Conservation (phyloP, 2,888 invertebrate genomes). For the Malachius bipustulatus region DNA sequence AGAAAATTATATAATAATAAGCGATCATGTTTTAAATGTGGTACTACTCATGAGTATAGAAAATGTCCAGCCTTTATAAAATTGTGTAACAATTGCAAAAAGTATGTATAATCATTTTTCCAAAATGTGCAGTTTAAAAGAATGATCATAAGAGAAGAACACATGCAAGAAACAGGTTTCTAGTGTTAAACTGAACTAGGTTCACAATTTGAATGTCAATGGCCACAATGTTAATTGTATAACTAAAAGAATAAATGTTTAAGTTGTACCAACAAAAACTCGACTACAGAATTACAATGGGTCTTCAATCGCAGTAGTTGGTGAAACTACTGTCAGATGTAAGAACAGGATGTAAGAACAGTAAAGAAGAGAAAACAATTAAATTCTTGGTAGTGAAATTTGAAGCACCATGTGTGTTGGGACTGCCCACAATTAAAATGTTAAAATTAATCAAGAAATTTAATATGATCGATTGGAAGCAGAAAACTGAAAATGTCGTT, state of each 20-base stretch:
- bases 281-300: conserved; percentile 1
- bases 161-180: not conserved
- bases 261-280: too few species aligned
- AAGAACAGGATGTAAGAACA: too few species aligned
- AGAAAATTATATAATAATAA: not conserved
- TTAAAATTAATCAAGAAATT: not conserved
- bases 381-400: too few species aligned
- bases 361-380: not conserved
- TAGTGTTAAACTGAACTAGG: not conserved
- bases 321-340: conserved; percentile 1
- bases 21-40: too few species aligned
- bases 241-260: conserved; percentile 3
- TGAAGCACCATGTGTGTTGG: conserved; percentile 1
- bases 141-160: not conserved
- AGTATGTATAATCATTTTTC: not conserved
- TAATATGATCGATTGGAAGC: not conserved
- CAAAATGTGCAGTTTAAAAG: conserved; percentile 2
- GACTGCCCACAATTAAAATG: not conserved
- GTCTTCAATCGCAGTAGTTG: conserved; percentile 1
- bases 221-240: conserved; percentile 1
- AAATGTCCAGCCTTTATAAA: not conserved
- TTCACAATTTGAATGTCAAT: conserved; percentile 1
- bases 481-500: too few species aligned
- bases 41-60: too few species aligned
- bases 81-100: not conserved